Percentiles rank a stretch among this genome's conserved stretches.
Conservation (phyloP, 2,113 vertebrate genomes). For the Pedionomus torquatus region DNA sequence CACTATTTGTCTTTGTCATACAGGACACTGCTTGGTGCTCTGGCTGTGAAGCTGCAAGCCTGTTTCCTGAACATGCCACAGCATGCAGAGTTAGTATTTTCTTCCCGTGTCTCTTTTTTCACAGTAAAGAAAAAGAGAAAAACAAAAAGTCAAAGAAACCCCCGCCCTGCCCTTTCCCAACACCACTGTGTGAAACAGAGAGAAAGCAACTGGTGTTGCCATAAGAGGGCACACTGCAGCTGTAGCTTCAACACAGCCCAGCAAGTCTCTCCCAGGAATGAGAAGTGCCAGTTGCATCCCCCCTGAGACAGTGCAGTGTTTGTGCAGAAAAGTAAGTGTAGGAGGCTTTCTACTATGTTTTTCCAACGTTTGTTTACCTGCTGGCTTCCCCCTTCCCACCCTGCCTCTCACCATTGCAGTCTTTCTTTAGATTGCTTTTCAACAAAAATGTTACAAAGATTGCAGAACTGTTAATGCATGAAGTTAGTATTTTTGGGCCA, state of each 20-base stretch:
- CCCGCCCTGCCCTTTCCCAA: fast-evolving
- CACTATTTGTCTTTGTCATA: neutral
- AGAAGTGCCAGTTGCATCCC: neutral
- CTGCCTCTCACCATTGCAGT: neutral
- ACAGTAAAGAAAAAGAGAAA: neutral
- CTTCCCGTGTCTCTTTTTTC: neutral
- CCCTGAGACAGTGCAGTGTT: neutral
- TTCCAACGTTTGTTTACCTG: neutral
- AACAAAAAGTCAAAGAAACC: neutral
- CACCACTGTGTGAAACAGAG: neutral
- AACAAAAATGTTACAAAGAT: neutral
- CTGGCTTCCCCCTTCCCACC: neutral
- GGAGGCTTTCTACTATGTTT: neutral
- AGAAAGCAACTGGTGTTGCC: conserved; percentile 37
- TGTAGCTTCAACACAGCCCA: neutral
- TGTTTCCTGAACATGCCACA: neutral
- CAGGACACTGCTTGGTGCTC: neutral
- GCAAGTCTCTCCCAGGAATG: neutral
- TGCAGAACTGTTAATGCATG: neutral
- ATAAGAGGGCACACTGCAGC: conserved; percentile 60
- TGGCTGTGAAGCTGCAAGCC: neutral
- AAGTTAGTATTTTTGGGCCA: neutral
- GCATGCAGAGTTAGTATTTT: neutral
- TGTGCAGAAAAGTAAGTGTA: neutral
- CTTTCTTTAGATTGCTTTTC: neutral